Conservation (phyloP, 53 echinoderm and acorn worm species). For the Apostichopus leukothele region DNA sequence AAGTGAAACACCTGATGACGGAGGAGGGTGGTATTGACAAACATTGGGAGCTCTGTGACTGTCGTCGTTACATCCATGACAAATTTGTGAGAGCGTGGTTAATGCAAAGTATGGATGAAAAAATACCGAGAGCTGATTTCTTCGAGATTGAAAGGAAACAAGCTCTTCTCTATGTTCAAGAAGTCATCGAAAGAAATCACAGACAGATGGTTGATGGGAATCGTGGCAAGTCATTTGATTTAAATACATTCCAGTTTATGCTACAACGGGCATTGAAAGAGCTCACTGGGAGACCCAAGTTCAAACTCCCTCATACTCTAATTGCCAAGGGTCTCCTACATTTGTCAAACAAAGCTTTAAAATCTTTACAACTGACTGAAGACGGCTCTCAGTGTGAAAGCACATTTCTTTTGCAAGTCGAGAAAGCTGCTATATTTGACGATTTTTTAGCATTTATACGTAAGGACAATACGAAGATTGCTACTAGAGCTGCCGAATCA, state of each 20-base stretch:
- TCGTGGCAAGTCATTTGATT: not conserved
- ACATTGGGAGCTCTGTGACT: not conserved
- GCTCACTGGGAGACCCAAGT: not conserved
- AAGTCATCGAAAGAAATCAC: not conserved
- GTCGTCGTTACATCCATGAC: not conserved
- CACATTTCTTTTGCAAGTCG: not conserved
- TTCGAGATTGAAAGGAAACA: not conserved
- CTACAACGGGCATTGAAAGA: conserved; percentile 9
- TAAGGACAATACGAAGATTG: not conserved
- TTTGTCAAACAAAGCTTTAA: not conserved
- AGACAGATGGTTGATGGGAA: not conserved
- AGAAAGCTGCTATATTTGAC: not conserved
- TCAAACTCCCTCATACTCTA: not conserved
- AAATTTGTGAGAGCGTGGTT: conserved; percentile 15
- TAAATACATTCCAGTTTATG: conserved; percentile 9
- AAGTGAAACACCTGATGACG: not conserved
- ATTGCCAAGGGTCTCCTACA: conserved; percentile 13
- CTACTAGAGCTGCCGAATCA: not conserved
- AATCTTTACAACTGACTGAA: not conserved
- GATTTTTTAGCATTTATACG: not conserved
- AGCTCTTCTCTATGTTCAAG: not conserved
- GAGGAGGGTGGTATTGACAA: conserved; percentile 33
- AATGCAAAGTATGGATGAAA: not conserved
- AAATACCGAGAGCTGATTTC: not conserved
- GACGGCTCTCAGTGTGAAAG: not conserved